These are phyloP conservation scores for Corvus hawaiiensis DNA, from an alignment of 2,113 vertebrate genomes.

Conservation along the genomic window DNA sequence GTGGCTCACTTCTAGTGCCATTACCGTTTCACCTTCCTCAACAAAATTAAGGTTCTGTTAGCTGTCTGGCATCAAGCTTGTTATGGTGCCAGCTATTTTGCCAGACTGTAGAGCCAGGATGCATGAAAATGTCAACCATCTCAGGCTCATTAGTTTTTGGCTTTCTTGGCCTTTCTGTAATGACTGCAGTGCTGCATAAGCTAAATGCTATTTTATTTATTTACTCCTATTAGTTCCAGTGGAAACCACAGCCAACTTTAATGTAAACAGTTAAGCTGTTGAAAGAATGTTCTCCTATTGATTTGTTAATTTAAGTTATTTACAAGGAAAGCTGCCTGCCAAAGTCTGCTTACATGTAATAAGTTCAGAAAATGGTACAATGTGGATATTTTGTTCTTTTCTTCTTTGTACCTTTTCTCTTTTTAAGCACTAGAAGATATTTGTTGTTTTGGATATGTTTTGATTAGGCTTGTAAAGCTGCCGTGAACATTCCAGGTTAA, in stretches of 20 bases:
- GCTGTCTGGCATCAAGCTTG: constrained; percentile 2
- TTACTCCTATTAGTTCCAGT: constrained; percentile 28
- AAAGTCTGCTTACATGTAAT: neutral
- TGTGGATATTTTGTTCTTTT: neutral
- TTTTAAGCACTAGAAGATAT: neutral
- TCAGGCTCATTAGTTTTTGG: constrained; percentile 43
- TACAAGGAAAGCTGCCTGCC: neutral
- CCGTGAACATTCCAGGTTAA: neutral
- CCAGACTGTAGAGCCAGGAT: constrained; percentile 3
- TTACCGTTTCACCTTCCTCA: neutral
- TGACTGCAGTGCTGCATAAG: neutral
- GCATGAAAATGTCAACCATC: constrained; percentile 36
- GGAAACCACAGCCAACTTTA: neutral
- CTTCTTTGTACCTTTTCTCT: neutral
- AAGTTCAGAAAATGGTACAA: neutral
- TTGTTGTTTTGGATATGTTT: neutral
- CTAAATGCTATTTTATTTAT: neutral
- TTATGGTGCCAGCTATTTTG: constrained; percentile 16
- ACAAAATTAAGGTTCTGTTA: neutral
- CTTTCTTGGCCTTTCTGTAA: constrained; percentile 34
- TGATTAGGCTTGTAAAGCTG: neutral
- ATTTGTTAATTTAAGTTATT: constrained; percentile 23
- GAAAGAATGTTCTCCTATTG: neutral
- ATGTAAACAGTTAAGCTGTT: neutral
- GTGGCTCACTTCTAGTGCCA: neutral